Percentiles rank a stretch among this genome's conserved stretches.
These are phyloP conservation scores for Zoanthus gigantus DNA, from an alignment of 92 coral and sea anemone species.

Conservation along the genomic window DNA sequence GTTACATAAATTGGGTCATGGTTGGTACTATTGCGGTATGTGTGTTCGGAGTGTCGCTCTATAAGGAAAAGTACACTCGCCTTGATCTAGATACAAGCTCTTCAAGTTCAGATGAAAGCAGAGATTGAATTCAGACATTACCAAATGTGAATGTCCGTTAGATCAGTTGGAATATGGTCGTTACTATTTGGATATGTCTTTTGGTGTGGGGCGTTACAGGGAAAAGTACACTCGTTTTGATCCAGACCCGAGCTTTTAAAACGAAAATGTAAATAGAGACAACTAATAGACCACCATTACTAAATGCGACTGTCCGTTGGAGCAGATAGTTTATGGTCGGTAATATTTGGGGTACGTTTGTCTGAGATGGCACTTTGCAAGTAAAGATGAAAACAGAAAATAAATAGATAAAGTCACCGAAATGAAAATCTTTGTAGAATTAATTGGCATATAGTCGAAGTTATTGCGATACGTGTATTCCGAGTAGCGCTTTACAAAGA, in stretches of 20 bases:
- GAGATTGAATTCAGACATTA: background rate
- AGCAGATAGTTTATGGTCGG: conserved; percentile 78
- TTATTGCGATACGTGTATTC: too few species aligned
- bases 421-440: too few species aligned
- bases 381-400: conserved; percentile 27
- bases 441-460: too few species aligned
- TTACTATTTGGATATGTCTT: too few species aligned
- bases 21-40: conserved; percentile 60
- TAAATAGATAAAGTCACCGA: too few species aligned
- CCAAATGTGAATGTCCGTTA: background rate
- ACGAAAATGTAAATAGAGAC: too few species aligned
- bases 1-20: conserved; percentile 87
- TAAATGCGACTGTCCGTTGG: conserved; percentile 32
- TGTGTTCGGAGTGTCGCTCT: conserved; percentile 67
- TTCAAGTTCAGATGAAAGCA: background rate
- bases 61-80: conserved; percentile 67
- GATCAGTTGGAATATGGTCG: too few species aligned
- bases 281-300: too few species aligned
- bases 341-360: conserved; percentile 44
- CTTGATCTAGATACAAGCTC: conserved; percentile 64
- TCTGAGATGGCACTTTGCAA: conserved; percentile 63
- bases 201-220: too few species aligned
- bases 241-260: too few species aligned
- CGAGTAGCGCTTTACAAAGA: conserved; percentile 59
- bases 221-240: too few species aligned